Evolutionary conservation across 1,140 invertebrate species (phyloP), one percentile per base, ranked within the genome.

Genomic region (Trichoplusia ni): DNA sequence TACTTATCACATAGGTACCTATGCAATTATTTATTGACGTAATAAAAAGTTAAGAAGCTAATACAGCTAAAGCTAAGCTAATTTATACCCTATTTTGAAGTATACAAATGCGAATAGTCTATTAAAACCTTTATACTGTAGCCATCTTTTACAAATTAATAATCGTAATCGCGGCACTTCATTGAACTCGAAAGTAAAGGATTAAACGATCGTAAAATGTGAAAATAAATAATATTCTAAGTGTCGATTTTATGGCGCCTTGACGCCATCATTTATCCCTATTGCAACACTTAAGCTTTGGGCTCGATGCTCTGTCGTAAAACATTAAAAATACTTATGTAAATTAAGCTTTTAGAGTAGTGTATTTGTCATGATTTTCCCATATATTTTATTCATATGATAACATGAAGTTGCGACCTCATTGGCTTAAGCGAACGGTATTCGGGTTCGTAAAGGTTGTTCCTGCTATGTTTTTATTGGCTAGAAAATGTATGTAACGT

Each of bases 311-410:
- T 4, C 31, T 33, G 47, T 16, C 5, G 35, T 51, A 51, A n/a
- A 51, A 51, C 29, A 21, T 51, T 51, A 51, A 51, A 47, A 49
- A 51, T 51, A 35, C 47, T 51, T 51, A 51, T 51, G 47, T 51
- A 51, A 51, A 51, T 51, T 33, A 33, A 51, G 31, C 47, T 51
- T 51, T 51, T 51, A 51, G 29, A 23, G 27, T 29, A 8, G 35
- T 51, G 19, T 33, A 35, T 51, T 51, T 33, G 31, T 51, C 31
- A 51, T 49, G 46, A 49, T 51, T 23, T 21, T 11, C 13, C 9
- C 18, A 33, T 51, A 21, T 21, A 33, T 44, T 44, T 51, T 33
- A 51, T 51, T 21, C 18, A 49, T 29, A 31, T 29, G 46, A 49
- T 49, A 49, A 47, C 27, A 18, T 31, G 40, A 4, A 31, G 23